Evolutionary conservation across 2,797 vertebrate genomes (phyloP), one percentile per base, ranked within the genome.

Genomic region (Tragopan temminckii): DNA sequence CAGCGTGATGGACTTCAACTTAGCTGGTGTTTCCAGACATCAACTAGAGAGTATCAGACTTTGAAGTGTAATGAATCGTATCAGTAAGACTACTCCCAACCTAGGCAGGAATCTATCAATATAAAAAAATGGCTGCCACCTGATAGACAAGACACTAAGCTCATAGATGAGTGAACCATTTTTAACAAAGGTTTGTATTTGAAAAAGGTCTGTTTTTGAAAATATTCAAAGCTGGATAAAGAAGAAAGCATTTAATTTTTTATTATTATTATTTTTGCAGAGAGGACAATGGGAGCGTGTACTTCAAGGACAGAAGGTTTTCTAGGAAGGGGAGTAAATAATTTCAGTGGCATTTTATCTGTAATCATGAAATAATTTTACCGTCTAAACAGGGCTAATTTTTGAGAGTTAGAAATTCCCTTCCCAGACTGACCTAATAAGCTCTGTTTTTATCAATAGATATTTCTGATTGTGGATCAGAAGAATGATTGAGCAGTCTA

Each of bases 41-140:
- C 67, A 84, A 31, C 5, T 55, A 68, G 59, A 83, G 88, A 94
- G n/a, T 58, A 45, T 88, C 31, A 11, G 72, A 25, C 1, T 40
- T 93, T 84, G 58, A 95, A 93, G 66, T 46, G 85, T 61, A 96
- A 96, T 90, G 92, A 90, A 95, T 95, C 2, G 55, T 95, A 95
- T 88, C 95, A 85, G 85, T 89, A 84, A 94, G 57, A 85, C 76
- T 82, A 33, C 74, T 96, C 77, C n/a, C 63, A 86, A 76, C 21
- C 42, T 36, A 45, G 23, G 68, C 36, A 88, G 59, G 91, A 40
- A 89, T 93, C 91, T 59, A 82, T 97, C 94, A 94, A 48, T 46
- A 45, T 69, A 84, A 52, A 92, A 67, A 86, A 95, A 88, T 67
- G 70, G 20, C 64, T 92, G 95, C 70, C 92, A 69, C 52, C 53